Evolutionary conservation across 2,113 vertebrate genomes (phyloP), one percentile per base, ranked within the genome.

Genomic region (Stegostoma tigrinum): DNA sequence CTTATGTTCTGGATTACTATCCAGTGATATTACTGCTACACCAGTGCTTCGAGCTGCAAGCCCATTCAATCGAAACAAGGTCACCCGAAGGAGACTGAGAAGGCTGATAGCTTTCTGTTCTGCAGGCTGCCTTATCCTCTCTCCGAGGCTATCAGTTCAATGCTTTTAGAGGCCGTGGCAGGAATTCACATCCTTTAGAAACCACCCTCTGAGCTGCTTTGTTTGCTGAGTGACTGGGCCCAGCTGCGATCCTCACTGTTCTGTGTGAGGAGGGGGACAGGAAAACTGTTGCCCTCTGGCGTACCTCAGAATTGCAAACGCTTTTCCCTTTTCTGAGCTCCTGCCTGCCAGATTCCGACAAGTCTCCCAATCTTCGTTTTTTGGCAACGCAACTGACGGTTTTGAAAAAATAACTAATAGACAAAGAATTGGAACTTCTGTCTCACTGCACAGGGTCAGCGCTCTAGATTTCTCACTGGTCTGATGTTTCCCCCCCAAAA

Each of bases 51-150:
- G 6, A 8, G 55, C 10, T 61, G 96, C 96, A 96, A 97, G 97
- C 96, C 96, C 97, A 96, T 96, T 96, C 68, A 97, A 96, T 97
- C 96, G 96, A 96, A 96, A 96, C 96, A 78, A 96, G 96, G 96
- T 96, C 95, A 52, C 96, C 95, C 95, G 95, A 5, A 70, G 38
- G 21, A 5, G 6, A 23, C n/a, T 27, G 5, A 89, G 21, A 38
- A 38, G 8, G 66, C 64, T 94, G 91, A 67, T 8, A 2, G 90
- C 96, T 64, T 96, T 93, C 23, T 96, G 94, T 97, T 97, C 85
- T n/a, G 96, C 12, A 97, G 96, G 96, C 97, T 96, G 96, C 96
- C 55, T 61, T 61, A 61, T 96, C 96, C 91, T 4, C 94, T 95
- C 96, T 94, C 95, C 97, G 97, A 96, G 52, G 48, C 19, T 96